Conservation (phyloP, 1,140 invertebrate genomes). For the Araneus ventricosus region DNA sequence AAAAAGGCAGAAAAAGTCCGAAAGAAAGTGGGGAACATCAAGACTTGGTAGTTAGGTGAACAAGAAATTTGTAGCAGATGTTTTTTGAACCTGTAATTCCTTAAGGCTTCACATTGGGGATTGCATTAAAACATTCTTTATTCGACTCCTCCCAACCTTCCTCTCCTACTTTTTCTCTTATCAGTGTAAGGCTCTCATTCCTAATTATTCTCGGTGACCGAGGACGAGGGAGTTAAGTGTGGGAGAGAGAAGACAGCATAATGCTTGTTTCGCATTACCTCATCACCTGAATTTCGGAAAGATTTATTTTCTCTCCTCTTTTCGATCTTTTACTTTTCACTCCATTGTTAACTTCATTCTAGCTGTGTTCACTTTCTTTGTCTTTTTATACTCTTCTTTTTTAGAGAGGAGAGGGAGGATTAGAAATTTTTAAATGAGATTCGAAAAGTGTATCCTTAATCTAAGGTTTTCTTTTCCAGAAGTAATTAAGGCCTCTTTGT, state of each 20-base stretch:
- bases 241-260: background rate
- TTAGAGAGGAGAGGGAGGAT: too few species aligned
- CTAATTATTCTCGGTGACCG: slow-evolving; percentile 57
- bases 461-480: too few species aligned
- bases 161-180: background rate
- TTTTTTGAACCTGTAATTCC: slow-evolving; percentile 19
- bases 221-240: background rate
- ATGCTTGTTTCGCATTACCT: slow-evolving; percentile 10
- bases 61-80: slow-evolving; percentile 18
- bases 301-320: slow-evolving; percentile 4
- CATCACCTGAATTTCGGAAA: slow-evolving; percentile 23
- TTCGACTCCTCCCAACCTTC: background rate
- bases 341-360: background rate
- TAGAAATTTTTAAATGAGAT: too few species aligned
- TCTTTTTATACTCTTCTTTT: background rate
- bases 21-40: too few species aligned
- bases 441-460: too few species aligned
- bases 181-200: background rate
- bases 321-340: background rate
- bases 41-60: background rate
- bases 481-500: too few species aligned
- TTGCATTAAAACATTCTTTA: slow-evolving; percentile 24
- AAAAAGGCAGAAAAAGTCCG: background rate
- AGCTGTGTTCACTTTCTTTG: background rate
- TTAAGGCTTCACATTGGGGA: background rate